These are phyloP conservation scores for Drosophila tani DNA, from an alignment of 1,140 invertebrate species.

Conservation along the genomic window DNA sequence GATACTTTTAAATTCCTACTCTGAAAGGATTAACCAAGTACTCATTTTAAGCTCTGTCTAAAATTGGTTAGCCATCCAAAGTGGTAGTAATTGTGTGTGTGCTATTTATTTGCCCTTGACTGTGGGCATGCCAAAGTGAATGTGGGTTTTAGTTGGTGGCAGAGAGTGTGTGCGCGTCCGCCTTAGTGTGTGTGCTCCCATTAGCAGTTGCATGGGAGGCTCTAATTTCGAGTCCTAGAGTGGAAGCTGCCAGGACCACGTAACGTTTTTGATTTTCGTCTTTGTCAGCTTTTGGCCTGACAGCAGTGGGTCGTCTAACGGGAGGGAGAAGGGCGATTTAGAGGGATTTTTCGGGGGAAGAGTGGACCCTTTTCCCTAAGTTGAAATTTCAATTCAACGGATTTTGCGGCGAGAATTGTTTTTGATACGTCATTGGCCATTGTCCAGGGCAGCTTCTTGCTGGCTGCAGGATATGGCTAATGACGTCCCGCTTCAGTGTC, in stretches of 20 bases:
- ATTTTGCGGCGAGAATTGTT: slow-evolving; percentile 75
- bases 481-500: slow-evolving; percentile 45
- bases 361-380: slow-evolving; percentile 51
- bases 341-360: background rate
- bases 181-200: slow-evolving; percentile 55
- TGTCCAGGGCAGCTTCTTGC: slow-evolving; percentile 45
- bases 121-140: slow-evolving; percentile 2
- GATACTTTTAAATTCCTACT: background rate
- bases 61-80: background rate
- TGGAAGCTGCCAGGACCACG: slow-evolving; percentile 69
- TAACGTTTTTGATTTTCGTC: slow-evolving; percentile 77
- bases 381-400: slow-evolving; percentile 84
- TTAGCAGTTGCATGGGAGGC: slow-evolving; percentile 78
- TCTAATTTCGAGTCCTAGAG: slow-evolving; percentile 77
- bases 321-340: background rate
- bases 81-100: background rate
- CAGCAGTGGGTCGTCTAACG: slow-evolving; percentile 35
- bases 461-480: slow-evolving; percentile 43
- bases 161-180: background rate
- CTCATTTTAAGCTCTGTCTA: background rate
- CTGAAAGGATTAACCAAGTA: background rate
- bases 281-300: slow-evolving; percentile 72
- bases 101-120: slow-evolving; percentile 10
- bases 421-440: slow-evolving; percentile 68
- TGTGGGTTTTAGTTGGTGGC: slow-evolving; percentile 22